A percentile compares a stretch with the other conserved stretches of the same genome.
phyloP scores from a whole-genome alignment of 2,888 invertebrate genomes.

The Hypsopygia costalis region DNA sequence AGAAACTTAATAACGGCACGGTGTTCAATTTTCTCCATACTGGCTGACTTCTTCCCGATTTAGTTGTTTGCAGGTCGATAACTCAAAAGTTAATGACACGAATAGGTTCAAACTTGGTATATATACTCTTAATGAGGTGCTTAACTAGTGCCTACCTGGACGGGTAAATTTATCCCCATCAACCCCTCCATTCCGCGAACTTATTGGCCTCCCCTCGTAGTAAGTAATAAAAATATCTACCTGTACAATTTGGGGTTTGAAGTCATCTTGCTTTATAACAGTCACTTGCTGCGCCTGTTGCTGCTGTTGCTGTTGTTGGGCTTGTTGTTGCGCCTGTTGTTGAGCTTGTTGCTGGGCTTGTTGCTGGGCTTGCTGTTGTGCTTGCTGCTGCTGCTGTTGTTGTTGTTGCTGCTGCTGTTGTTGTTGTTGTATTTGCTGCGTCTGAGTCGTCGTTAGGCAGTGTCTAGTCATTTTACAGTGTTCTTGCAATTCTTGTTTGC shows the following conservation, averaged over 20 bases:
- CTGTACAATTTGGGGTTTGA: conserved; percentile 77
- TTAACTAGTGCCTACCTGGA: too few relatives aligned
- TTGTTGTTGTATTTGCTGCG: conserved; percentile 36
- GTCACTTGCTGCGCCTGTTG: conserved; percentile 60
- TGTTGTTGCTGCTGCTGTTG: conserved; percentile 65
- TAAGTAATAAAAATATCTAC: conserved; percentile 45
- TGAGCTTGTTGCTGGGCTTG: conserved; percentile 53
- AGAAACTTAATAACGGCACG: too few relatives aligned
- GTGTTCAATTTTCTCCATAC: too few relatives aligned
- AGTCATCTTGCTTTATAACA: conserved; percentile 75
- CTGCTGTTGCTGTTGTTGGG: conserved; percentile 47
- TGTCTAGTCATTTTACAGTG: conserved; percentile 82
- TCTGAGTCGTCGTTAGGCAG: conserved; percentile 33
- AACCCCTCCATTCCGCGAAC: too few relatives aligned
- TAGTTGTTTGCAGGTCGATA: too few relatives aligned
- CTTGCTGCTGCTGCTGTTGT: conserved; percentile 53
- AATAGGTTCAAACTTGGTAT: too few relatives aligned
- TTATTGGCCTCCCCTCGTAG: too few relatives aligned
- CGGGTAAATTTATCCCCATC: too few relatives aligned
- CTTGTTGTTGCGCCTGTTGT: conserved; percentile 30
- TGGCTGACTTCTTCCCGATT: too few relatives aligned
- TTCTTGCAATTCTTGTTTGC: conserved; percentile 84
- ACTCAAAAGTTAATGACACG: too few relatives aligned
- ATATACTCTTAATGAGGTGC: too few relatives aligned
- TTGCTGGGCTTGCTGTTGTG: conserved; percentile 43